A percentile compares a stretch with the other conserved stretches of the same genome.
These are phyloP conservation scores for Diaperis boleti DNA, from an alignment of 2,888 invertebrate genomes.

Conservation along the genomic window DNA sequence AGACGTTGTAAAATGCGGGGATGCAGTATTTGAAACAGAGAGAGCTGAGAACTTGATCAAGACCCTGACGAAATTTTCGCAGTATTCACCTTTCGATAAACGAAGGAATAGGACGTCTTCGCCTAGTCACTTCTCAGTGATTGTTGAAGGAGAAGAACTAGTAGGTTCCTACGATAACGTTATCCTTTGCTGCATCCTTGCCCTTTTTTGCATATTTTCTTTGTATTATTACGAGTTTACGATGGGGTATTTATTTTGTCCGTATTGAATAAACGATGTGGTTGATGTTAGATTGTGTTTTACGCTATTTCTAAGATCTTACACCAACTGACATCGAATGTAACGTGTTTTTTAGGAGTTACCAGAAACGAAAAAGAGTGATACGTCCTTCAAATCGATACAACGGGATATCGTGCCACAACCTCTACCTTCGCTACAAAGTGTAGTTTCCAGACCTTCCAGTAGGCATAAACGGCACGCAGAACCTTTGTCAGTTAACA, in stretches of 20 bases:
- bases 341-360: slow-evolving; percentile 63
- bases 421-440: slow-evolving; percentile 18
- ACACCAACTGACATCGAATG: no score
- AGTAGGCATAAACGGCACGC: slow-evolving; percentile 62
- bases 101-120: slow-evolving; percentile 52
- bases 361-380: slow-evolving; percentile 55
- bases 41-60: slow-evolving; percentile 47
- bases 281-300: not conserved
- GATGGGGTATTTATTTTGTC: slow-evolving; percentile 51
- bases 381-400: slow-evolving; percentile 52
- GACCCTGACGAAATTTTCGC: slow-evolving; percentile 50
- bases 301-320: no score
- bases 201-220: slow-evolving; percentile 36
- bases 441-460: slow-evolving; percentile 51
- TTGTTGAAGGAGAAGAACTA: slow-evolving; percentile 59
- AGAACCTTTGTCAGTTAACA: slow-evolving; percentile 42
- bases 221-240: slow-evolving; percentile 48
- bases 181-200: slow-evolving; percentile 40
- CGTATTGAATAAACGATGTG: slow-evolving; percentile 35
- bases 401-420: not conserved
- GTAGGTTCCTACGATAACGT: slow-evolving; percentile 51
- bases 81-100: slow-evolving; percentile 50
- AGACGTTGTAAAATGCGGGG: slow-evolving; percentile 48
- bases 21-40: slow-evolving; percentile 42
- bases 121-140: slow-evolving; percentile 56